Percentiles rank a stretch among this genome's conserved stretches.
Conservation (phyloP, 2,888 invertebrate genomes). For the Pseudeuparius sepicola region DNA sequence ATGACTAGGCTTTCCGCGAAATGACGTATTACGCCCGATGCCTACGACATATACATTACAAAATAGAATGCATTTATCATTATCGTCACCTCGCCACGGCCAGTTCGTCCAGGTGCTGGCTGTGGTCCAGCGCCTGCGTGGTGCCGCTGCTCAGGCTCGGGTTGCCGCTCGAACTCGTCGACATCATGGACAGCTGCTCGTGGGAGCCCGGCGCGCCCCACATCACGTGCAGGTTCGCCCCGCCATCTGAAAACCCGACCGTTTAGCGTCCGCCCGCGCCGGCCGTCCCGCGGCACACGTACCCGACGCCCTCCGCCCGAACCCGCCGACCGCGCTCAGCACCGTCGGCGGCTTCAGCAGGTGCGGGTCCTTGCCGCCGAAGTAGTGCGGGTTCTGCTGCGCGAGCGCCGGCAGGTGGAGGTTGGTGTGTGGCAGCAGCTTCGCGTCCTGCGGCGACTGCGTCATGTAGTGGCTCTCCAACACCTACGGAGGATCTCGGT, state of each 20-base stretch:
- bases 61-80: too few relatives aligned
- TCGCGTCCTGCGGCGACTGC: constrained; percentile 28
- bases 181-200: constrained; percentile 42
- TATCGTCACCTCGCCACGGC: constrained; percentile 44
- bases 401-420: constrained; percentile 74
- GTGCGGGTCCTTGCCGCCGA: constrained; percentile 88
- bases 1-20: too few relatives aligned
- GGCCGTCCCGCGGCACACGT: constrained; percentile 5
- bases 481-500: constrained; percentile 35
- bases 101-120: constrained; percentile 40
- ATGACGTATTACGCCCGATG: too few relatives aligned
- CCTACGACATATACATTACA: too few relatives aligned
- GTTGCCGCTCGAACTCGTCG: constrained; percentile 41
- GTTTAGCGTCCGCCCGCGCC: not conserved
- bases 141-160: constrained; percentile 39
- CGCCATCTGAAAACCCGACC: constrained; percentile 59
- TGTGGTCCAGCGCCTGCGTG: constrained; percentile 40
- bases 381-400: constrained; percentile 74
- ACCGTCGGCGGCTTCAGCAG: constrained; percentile 87
- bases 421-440: constrained; percentile 67
- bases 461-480: constrained; percentile 44
- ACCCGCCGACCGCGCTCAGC: constrained; percentile 72
- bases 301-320: constrained; percentile 79
- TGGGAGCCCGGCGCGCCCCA: constrained; percentile 43
- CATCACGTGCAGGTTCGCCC: constrained; percentile 75